Base-by-base conservation (phyloP, 92 coral and sea anemone species). In the Blastomussa wellsi region DNA sequence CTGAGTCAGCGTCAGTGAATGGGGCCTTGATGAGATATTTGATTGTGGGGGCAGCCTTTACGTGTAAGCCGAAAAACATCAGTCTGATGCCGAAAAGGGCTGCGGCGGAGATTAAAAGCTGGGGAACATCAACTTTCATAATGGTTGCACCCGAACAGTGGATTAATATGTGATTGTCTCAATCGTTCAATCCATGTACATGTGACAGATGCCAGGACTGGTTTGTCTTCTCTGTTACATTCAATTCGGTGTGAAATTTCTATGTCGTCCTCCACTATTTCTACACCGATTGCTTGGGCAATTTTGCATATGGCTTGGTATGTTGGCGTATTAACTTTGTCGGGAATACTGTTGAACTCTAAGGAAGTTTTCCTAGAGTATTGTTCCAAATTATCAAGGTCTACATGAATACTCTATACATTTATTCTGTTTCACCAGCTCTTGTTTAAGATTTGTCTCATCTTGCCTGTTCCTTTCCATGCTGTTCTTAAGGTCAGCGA, bases 201-300 rank as follows among this genome's bases (percentile, higher is more conserved):
- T n/a, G n/a, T n/a, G n/a, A n/a, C n/a, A n/a, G n/a, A n/a, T n/a
- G n/a, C n/a, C 44, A 41, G 44, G 44, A 41, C 44, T 7, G 44
- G 44, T 41, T 80, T 60, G 42, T 47, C 16, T 87, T 41, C 36
- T 32, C 32, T 62, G 32, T n/a, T 80, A 20, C 62, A 17, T 53
- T 17, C 24, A 20, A 53, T 53, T 53, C 62, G 4, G 62, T 53
- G 62, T 17, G 62, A 53, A 20, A 53, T 53, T 53, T 53, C 62
- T 53, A 53, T 53, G 62, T 53, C 62, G 62, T 53, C 1, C 62
- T 53, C 62, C 62, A 4, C 19, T 53, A 53, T 53, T 53, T 53
- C 62, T 53, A 53, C 24, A 53, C 62, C 62, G 62, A 53, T 59
- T 29, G 67, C 67, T 59, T 26, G 26, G 26, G 67, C 14, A 49